Percentiles rank a stretch among this genome's conserved stretches.
These are phyloP conservation scores for Junco hyemalis DNA, from an alignment of 2,113 vertebrate genomes.

Conservation along the genomic window DNA sequence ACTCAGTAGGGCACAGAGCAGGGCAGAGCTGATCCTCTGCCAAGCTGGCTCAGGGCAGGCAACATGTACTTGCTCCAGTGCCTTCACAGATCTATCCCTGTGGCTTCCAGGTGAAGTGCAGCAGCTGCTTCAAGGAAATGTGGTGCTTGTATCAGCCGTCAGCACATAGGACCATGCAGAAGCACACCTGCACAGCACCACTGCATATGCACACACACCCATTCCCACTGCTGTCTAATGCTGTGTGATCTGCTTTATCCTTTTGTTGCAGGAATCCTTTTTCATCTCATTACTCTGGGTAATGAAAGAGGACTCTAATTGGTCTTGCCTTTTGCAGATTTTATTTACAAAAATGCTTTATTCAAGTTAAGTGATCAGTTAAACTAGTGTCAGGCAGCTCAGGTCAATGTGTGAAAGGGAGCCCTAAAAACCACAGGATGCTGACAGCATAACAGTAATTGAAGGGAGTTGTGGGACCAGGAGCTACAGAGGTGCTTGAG, in stretches of 20 bases:
- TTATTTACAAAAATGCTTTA: not conserved
- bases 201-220: no score
- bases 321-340: not conserved
- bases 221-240: not conserved
- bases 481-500: not conserved
- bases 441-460: not conserved
- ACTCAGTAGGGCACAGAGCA: not conserved
- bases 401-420: not conserved
- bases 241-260: not conserved
- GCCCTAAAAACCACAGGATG: rapidly evolving
- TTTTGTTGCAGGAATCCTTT: not conserved
- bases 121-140: not conserved
- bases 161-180: rapidly evolving
- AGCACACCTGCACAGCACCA: rapidly evolving
- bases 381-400: not conserved
- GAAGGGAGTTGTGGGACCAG: not conserved
- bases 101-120: not conserved
- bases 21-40: not conserved
- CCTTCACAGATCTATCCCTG: not conserved
- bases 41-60: not conserved
- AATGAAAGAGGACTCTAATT: not conserved
- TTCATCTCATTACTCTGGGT: not conserved
- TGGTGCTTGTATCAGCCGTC: not conserved
- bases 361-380: not conserved
- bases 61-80: not conserved